phyloP scores from a whole-genome alignment of 2,888 invertebrate species.

The Orthosia gracilis region DNA sequence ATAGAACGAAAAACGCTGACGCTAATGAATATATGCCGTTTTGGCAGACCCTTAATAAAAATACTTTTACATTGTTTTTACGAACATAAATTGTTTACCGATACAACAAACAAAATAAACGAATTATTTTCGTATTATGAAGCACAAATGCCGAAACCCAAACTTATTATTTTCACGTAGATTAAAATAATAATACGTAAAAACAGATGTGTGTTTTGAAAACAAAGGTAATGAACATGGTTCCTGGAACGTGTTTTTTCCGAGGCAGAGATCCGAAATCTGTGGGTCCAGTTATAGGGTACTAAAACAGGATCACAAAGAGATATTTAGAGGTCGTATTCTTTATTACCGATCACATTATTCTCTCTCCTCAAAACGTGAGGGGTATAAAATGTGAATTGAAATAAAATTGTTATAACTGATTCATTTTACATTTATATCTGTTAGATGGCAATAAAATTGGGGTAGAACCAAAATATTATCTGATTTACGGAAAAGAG shows the following conservation, averaged over 20 bases:
- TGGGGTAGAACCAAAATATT: conserved; percentile 1
- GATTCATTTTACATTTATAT: conserved; percentile 9
- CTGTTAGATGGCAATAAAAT: neutral
- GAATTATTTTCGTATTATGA: conserved; percentile 27
- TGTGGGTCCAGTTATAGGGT: conserved; percentile 1
- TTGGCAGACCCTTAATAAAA: conserved; percentile 51
- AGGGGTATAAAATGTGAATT: conserved; percentile 37
- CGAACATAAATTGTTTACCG: conserved; percentile 36
- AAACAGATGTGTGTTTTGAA: conserved; percentile 9
- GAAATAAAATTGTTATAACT: conserved; percentile 44
- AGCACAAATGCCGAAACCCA: conserved; percentile 7
- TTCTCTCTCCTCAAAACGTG: conserved; percentile 44
- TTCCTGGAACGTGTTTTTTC: conserved; percentile 15
- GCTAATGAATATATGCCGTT: conserved; percentile 53
- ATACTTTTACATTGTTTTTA: conserved; percentile 52
- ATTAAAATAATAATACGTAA: conserved; percentile 22
- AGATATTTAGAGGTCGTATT: conserved; percentile 49
- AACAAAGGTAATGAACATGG: conserved; percentile 14
- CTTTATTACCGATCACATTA: conserved; percentile 52
- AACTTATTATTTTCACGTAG: conserved; percentile 13
- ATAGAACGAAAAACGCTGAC: conserved; percentile 52
- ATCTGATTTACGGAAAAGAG: neutral
- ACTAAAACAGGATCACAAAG: conserved; percentile 50
- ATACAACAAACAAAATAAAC: conserved; percentile 27
- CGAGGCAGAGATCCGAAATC: conserved; percentile 2